These are phyloP conservation scores for Galerucella nymphaeae DNA, from an alignment of 2,888 invertebrate genomes.

Conservation along the genomic window DNA sequence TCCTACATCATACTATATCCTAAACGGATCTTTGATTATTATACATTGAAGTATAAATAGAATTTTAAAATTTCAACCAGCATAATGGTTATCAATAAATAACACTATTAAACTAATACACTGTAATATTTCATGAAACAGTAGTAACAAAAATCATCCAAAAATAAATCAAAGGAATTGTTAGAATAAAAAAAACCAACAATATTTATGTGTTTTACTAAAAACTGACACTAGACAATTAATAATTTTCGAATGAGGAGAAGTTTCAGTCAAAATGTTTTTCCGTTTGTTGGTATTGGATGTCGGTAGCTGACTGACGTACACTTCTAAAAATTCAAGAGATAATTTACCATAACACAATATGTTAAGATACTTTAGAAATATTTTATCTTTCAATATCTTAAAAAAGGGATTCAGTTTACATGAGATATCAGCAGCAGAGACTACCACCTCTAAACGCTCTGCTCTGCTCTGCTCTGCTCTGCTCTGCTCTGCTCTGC, in stretches of 20 bases:
- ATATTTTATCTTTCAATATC: too few relatives aligned
- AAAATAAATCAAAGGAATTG: conserved; percentile 25
- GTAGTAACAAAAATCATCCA: conserved; percentile 8
- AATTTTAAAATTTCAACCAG: not conserved
- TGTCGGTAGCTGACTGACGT: conserved; percentile 44
- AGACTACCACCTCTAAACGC: too few relatives aligned
- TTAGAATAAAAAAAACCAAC: conserved; percentile 7
- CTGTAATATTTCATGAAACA: not conserved
- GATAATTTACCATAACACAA: too few relatives aligned
- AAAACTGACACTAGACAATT: conserved; percentile 45
- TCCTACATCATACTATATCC: too few relatives aligned
- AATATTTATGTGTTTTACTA: conserved; percentile 30
- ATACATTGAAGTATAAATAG: not conserved
- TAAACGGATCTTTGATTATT: not conserved
- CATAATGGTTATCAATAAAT: not conserved
- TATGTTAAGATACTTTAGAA: too few relatives aligned
- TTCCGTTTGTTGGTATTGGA: conserved; percentile 46
- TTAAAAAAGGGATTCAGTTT: too few relatives aligned
- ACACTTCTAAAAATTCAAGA: not conserved
- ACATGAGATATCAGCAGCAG: too few relatives aligned
- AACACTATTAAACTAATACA: not conserved
- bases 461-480: too few relatives aligned
- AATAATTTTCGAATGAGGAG: conserved; percentile 46
- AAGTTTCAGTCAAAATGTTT: conserved; percentile 46
- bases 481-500: too few relatives aligned